Evolutionary conservation across 2,797 vertebrate species (phyloP), one percentile per base, ranked within the genome.

Genomic region (Anabas testudineus): DNA sequence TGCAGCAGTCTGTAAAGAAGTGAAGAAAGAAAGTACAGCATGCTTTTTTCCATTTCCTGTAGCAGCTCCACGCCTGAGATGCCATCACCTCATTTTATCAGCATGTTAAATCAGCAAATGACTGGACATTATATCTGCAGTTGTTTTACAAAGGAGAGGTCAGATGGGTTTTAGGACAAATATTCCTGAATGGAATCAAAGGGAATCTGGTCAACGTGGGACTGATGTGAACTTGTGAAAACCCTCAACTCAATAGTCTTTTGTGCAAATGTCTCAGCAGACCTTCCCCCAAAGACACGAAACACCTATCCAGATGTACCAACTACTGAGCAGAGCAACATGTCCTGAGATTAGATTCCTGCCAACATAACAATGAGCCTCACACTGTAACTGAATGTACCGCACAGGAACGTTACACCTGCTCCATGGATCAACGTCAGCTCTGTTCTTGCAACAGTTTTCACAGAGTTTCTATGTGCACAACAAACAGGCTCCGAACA

Each of bases 161-260:
- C 39, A 66, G 18, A 46, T 7, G 36, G 48, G 9, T 64, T 10
- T 1, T 21, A 21, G 48, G 26, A 49, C 15, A 71, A 56, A 28
- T 7, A 13, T n/a, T 12, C 5, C 51, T 10, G 45, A 16, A 53
- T 36, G 19, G 56, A 41, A 10, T 47, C 47, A 61, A 41, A 43
- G 46, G 9, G 36, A 71, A 34, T 55, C 59, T 30, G 54, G 43
- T 49, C 5, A 28, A 18, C 42, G n/a, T 62, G 49, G 78, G 62
- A 65, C 65, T 15, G 53, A 48, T 78, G 58, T 26, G 46, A 53
- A 32, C 63, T 41, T 60, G 69, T n/a, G 55, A 76, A 85, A 86
- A 67, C 42, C 2, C 10, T 4, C 0, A 52, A 67, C 87, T 84
- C 67, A 91, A 90, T 49, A 37, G 60, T 16, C 49, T 76, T 81